Conservation (phyloP, 2,888 invertebrate species). For the Archaeoteleia sp. region DNA sequence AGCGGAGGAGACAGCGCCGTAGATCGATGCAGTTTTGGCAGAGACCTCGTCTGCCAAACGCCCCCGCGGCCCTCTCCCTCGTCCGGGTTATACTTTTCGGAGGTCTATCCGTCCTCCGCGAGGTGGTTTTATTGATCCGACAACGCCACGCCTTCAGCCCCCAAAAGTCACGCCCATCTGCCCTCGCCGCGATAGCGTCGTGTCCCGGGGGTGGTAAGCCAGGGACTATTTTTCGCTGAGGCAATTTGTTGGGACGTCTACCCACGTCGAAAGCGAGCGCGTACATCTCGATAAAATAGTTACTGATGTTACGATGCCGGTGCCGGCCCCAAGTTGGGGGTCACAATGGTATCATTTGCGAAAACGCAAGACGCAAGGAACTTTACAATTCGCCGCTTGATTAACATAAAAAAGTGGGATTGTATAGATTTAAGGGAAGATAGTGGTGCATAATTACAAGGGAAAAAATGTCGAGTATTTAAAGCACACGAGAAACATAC, state of each 20-base stretch:
- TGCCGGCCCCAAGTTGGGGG: no score
- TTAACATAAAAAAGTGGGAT: no score
- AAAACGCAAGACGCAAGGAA: not conserved
- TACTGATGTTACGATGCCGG: not conserved
- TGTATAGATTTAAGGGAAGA: no score
- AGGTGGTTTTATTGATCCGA: slow-evolving; percentile 71
- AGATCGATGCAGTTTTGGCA: slow-evolving; percentile 68
- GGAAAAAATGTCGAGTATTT: no score
- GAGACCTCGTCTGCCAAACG: slow-evolving; percentile 53
- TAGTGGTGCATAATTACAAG: no score
- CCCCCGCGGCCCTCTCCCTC: slow-evolving; percentile 31
- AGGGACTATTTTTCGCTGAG: slow-evolving; percentile 33
- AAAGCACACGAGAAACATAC: no score
- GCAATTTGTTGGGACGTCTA: slow-evolving; percentile 45
- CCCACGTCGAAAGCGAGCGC: slow-evolving; percentile 21
- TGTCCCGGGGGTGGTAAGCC: slow-evolving; percentile 30
- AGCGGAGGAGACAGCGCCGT: slow-evolving; percentile 35
- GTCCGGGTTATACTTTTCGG: slow-evolving; percentile 58
- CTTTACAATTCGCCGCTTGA: not conserved
- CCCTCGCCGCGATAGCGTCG: slow-evolving; percentile 29
- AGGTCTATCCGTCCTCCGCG: slow-evolving; percentile 51
- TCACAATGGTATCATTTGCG: no score
- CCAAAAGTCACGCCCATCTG: slow-evolving; percentile 65
- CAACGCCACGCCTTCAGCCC: slow-evolving; percentile 69
- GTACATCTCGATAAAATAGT: slow-evolving; percentile 31